A percentile compares a stretch with the other conserved stretches of the same genome.
These are phyloP conservation scores for Boloria selene DNA, from an alignment of 2,888 invertebrate species.

Conservation along the genomic window DNA sequence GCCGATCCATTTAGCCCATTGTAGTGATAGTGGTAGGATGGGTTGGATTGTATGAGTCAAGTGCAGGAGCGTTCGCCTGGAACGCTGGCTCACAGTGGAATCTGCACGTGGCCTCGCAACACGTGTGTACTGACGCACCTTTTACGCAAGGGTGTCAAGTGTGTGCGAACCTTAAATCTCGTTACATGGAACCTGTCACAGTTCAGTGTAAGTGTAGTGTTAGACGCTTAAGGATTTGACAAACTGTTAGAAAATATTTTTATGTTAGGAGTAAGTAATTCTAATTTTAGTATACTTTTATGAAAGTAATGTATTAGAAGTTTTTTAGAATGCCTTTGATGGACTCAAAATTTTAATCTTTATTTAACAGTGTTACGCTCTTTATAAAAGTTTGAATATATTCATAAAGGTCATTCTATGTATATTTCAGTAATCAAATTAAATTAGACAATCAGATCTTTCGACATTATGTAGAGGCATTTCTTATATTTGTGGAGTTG, in stretches of 20 bases:
- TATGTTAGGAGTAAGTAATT: not conserved
- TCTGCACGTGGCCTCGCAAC: constrained; percentile 68
- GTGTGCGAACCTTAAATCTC: constrained; percentile 30
- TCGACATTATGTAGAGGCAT: not conserved
- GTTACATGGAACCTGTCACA: constrained; percentile 30
- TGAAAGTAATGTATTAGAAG: no score
- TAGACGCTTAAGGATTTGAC: constrained; percentile 2
- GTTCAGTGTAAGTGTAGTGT: constrained; percentile 33
- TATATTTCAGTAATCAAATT: constrained; percentile 26
- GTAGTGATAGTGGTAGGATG: constrained; percentile 60
- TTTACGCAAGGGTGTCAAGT: constrained; percentile 34
- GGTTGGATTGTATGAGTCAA: constrained; percentile 72
- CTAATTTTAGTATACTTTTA: not conserved
- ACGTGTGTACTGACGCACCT: constrained; percentile 56
- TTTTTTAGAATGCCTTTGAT: not conserved
- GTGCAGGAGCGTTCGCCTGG: constrained; percentile 76
- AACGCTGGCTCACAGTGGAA: constrained; percentile 71
- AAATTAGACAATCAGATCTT: constrained; percentile 24
- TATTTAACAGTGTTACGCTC: not conserved
- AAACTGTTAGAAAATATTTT: not conserved
- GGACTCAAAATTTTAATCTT: not conserved
- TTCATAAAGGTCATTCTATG: constrained; percentile 21
- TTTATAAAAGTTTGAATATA: not conserved
- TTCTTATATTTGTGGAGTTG: not conserved
- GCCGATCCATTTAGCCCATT: constrained; percentile 64